Base-by-base conservation (phyloP, 1,140 invertebrate genomes). In the Drosophila busckii region DNA sequence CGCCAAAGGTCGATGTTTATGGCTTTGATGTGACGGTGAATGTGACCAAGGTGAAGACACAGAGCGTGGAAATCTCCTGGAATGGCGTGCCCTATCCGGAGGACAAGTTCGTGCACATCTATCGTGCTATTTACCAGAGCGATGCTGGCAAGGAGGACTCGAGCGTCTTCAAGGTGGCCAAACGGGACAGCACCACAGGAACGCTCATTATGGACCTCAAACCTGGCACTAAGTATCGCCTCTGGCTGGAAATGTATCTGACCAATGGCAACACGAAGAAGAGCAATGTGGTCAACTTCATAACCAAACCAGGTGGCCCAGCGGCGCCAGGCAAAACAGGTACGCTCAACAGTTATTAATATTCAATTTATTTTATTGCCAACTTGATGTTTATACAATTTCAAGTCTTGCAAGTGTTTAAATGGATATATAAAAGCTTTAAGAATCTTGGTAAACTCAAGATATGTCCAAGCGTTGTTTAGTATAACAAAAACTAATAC, bases 81-180 rank as follows among this genome's bases (percentile, higher is more conserved):
- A 92, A 88, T 34, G 95, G 95, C 3, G 92, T 97, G 0, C 95
- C 95, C 2, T 92, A 93, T 73, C 95, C 95, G 0, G 92, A 95
- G 60, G 94, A 96, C 65, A 95, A 96, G 78, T 96, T 93, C 88
- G 94, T 97, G n/a, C 94, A 96, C 66, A 95, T 97, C 60, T 96
- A 94, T 87, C 90, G 94, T 58, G 93, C 94, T 2, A 94, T 95
- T 46, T 96, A 95, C 83, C 92, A 94, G 65, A 92, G 91, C 66
- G 92, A 94, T 75, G 90, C 89, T 1, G 91, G 91, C 2, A 92
- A 93, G 58, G 93, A 94, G 56, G 93, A 95, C 60, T 92, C 92
- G 0, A 95, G 93, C 70, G 93, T 91, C 0, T 96, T 97, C 86
- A 94, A 95, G 87, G 91, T 95, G 12, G 93, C 95, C 1, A 93